Base-by-base conservation (phyloP, 2,888 invertebrate species). In the Aspidiotus destructor region DNA sequence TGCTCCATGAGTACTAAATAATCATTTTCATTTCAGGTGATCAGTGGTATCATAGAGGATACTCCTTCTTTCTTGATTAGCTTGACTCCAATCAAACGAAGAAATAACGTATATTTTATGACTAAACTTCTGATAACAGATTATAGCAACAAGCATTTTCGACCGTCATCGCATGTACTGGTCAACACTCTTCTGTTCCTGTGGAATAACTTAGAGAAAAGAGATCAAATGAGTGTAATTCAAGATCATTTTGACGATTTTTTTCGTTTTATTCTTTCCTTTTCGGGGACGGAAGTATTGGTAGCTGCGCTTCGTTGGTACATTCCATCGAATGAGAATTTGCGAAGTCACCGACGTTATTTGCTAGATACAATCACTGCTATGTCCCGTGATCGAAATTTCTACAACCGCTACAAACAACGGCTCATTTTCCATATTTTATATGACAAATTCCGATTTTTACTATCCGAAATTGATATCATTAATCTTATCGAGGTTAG, bases 371-470 rank as follows among this genome's bases (percentile, higher is more conserved):
- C 58, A 11, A 40, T 40, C 13, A 28, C 58, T 17, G 58, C 13
- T 17, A 58, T 58, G 13, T 40, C 58, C 40, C 58, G 13, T 10
- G 40, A 28, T 40, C 28, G 40, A 13, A 16, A n/a, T 54, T 15
- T 16, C 2, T 54, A 58, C 9, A 28, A 58, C 13, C 17, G 28
- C 10, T 13, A 28, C 9, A 48, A 48, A n/a, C 48, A 48, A 13
- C 58, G 58, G 28, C 16, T 10, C 17, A 28, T 58, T 40, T 58
- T 58, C 28, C 58, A 58, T 40, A 11, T 58, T 11, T 58, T 58
- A 28, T 58, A 28, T 28, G 8, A 28, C 13, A 58, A 58, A 40
- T 13, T 58, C 10, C 28, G 28, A 40, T 17, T 6, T 17, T 11
- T 58, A 40, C 40, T 58, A 28, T 28, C 13, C 58, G 58, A 28